A percentile compares a stretch with the other conserved stretches of the same genome.
These are phyloP conservation scores for Pocillopora meandrina DNA, from an alignment of 92 coral and sea anemone genomes.

Conservation along the genomic window DNA sequence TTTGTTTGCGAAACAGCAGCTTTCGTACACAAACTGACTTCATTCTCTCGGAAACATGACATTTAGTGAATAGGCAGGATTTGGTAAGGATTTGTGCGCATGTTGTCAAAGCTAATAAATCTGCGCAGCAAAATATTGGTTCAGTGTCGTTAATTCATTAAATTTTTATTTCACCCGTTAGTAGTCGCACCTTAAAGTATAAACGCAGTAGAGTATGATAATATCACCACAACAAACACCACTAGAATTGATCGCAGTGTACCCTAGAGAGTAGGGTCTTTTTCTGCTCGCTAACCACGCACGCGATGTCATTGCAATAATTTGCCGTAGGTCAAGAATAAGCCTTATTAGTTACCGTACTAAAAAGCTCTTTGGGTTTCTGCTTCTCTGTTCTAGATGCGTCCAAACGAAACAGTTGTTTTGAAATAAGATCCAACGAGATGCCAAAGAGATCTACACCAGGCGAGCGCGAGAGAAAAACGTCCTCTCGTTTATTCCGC, in stretches of 20 bases:
- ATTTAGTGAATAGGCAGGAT: background rate
- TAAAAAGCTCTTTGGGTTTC: background rate
- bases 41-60: background rate
- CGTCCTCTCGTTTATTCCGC: slow-evolving; percentile 70
- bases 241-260: background rate
- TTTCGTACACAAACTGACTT: background rate
- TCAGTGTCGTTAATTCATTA: slow-evolving; percentile 1
- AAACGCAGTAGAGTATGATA: background rate
- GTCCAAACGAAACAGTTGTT: slow-evolving; percentile 28
- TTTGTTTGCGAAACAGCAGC: slow-evolving; percentile 17
- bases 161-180: background rate
- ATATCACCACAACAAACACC: slow-evolving; percentile 4
- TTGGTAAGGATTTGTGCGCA: background rate
- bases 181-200: background rate
- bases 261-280: background rate
- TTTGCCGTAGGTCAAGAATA: slow-evolving; percentile 24
- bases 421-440: slow-evolving; percentile 41
- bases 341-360: background rate
- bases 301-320: slow-evolving; percentile 21
- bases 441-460: slow-evolving; percentile 84
- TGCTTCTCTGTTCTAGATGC: slow-evolving; percentile 48
- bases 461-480: slow-evolving; percentile 63
- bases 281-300: background rate
- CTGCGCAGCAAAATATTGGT: slow-evolving; percentile 2
- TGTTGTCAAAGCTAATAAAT: background rate